phyloP scores from a whole-genome alignment of 2,888 invertebrate genomes.

The Serrognathus titanus region DNA sequence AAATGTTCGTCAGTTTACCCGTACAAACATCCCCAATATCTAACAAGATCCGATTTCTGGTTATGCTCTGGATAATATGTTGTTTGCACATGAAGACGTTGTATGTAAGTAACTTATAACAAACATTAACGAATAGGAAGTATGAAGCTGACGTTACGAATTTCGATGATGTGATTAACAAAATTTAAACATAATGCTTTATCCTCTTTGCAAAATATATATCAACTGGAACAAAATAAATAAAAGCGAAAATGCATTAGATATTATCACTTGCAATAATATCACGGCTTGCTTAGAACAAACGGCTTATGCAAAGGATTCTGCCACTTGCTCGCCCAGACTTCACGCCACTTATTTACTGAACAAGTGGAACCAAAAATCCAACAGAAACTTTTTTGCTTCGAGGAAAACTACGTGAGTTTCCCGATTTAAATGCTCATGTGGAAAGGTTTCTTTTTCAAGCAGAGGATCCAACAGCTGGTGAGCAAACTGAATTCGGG shows the following conservation, averaged over 20 bases:
- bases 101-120: slow-evolving; percentile 34
- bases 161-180: slow-evolving; percentile 29
- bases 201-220: slow-evolving; percentile 25
- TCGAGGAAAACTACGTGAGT: slow-evolving; percentile 34
- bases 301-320: slow-evolving; percentile 26
- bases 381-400: slow-evolving; percentile 29
- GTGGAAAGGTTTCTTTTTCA: slow-evolving; percentile 40
- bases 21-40: slow-evolving; percentile 29
- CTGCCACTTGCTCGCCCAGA: slow-evolving; percentile 33
- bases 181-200: slow-evolving; percentile 30
- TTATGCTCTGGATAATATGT: slow-evolving; percentile 30
- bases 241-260: not conserved
- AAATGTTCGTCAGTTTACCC: slow-evolving; percentile 26
- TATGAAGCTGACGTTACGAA: slow-evolving; percentile 32
- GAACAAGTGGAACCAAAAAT: slow-evolving; percentile 29
- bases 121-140: slow-evolving; percentile 31
- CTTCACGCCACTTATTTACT: slow-evolving; percentile 35
- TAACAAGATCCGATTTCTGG: slow-evolving; percentile 25
- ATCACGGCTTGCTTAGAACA: slow-evolving; percentile 28
- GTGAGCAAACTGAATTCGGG: slow-evolving; percentile 33
- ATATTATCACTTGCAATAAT: slow-evolving; percentile 25
- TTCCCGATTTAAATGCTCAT: slow-evolving; percentile 41
- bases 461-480: slow-evolving; percentile 30
- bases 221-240: slow-evolving; percentile 16
- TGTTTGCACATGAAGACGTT: slow-evolving; percentile 29